Base-by-base conservation (phyloP, 1,140 invertebrate genomes). In the Drosophila chauvacae region DNA sequence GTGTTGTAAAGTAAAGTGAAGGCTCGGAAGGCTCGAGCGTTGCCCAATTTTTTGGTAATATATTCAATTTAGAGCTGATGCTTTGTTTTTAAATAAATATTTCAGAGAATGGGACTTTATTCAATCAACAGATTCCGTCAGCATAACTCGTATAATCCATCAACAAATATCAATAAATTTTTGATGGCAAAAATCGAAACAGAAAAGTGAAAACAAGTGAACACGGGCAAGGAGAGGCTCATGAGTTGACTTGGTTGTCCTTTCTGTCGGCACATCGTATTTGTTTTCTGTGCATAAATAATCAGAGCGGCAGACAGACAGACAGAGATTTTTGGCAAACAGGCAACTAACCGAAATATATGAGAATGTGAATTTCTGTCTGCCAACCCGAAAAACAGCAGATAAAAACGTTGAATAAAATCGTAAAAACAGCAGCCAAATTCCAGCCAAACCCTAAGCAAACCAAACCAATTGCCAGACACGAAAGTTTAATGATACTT, bases 271-370 rank as follows among this genome's bases (percentile, higher is more conserved):
- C 64, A 64, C 42, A 72, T 81, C 68, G 66, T 77, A 81, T 84
- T 81, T 72, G 76, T 80, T 72, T 88, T 76, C 55, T 62, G 66
- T 77, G 71, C 83, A 86, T 86, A 86, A 86, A 86, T 88, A 86
- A 80, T 86, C 71, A 68, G 73, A 30, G 39, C 10, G 48, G 26
- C 48, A 48, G 47, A 48, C 50, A 59, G 62, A 28, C 50, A 42
- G 62, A 48, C 37, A 65, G 30, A 59, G 62, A 48, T 72, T 80
- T 47, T 80, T 88, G 84, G 83, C 84, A 86, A 86, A 83, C 80
- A 86, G 71, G 60, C 68, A 53, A 71, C 63, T 48, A 48, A 68
- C 68, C 51, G 48, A 75, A 69, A 74, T 75, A 65, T 78, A 74
- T 60, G 68, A 55, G 47, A 47, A 77, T 81, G 59, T 64, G 64